Base-by-base conservation (phyloP, 2,888 invertebrate species). In the Philhelius pedissequus region DNA sequence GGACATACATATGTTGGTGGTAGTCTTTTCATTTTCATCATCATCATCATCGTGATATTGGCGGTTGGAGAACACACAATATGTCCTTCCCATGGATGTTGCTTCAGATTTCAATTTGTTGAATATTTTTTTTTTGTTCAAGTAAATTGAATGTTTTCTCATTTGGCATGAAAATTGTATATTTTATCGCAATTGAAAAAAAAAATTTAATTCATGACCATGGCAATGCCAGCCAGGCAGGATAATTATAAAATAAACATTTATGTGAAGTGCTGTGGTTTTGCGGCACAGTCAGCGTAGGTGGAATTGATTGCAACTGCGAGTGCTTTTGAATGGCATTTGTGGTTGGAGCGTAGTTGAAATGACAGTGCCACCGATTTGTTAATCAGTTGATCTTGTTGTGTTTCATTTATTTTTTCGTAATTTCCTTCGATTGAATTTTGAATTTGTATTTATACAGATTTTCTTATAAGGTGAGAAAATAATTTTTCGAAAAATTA, bases 201-300 rank as follows among this genome's bases (percentile, higher is more conserved):
- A 38, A 35, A 25, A 35, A 22, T 20, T 8, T 6, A 66, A 20
- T n/a, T 15, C 38, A 50, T 52, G 64, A 25, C 69, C 62, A 52
- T 73, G 73, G 25, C 35, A 50, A 68, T 70, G 76, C 35, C 71
- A 43, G 48, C 13, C 58, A 22, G 25, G 45, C 45, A 73, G 78
- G 82, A 82, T 82, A 82, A 78, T 78, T 82, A 82, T 82, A 77
- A 78, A 82, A 78, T 82, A 82, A 73, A 73, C 82, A 82, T 82
- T 78, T 40, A 78, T 73, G 66, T 78, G 76, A 58, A 77, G 50
- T 66, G 66, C 40, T 81, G 81, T 52, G 81, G 81, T 77, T 71
- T 76, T 81, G 54, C 1, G 48, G 62, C 32, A 48, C 43, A 43
- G 52, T 27, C 52, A 30, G 52, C 1, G 35, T 1, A 9, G 56